Conservation (phyloP, 2,888 invertebrate species). For the Kryphioiulus occultus region DNA sequence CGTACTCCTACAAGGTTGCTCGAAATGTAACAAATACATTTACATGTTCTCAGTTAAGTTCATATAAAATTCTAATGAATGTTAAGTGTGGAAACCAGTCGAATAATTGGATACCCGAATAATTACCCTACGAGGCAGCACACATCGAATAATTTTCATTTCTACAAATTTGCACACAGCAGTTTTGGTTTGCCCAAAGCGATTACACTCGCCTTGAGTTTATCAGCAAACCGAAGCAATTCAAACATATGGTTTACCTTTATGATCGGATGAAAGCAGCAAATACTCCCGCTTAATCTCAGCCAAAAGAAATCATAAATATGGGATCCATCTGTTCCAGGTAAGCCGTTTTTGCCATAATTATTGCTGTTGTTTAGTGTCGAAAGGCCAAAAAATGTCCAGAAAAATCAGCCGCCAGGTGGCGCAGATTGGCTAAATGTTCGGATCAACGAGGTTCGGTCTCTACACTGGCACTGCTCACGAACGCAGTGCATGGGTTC, state of each 20-base stretch:
- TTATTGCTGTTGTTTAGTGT: neutral
- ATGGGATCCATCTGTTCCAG: conserved; percentile 27
- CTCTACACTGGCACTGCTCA: neutral
- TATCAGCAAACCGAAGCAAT: neutral
- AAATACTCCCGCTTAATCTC: neutral
- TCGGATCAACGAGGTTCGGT: too few species aligned
- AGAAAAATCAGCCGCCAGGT: too few species aligned
- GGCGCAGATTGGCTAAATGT: too few species aligned
- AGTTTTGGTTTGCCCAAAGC: neutral
- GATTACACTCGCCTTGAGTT: neutral
- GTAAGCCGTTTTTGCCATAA: neutral
- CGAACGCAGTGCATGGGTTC: neutral
- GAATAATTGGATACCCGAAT: neutral
- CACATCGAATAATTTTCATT: neutral
- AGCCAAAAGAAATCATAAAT: neutral
- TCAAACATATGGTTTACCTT: neutral
- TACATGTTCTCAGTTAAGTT: neutral
- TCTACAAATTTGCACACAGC: neutral
- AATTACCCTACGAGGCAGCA: too few species aligned
- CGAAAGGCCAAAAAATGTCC: too few species aligned
- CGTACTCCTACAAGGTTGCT: neutral
- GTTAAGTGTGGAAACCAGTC: neutral
- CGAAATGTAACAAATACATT: neutral
- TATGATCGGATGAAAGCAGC: neutral
- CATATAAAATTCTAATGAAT: neutral